phyloP scores from a whole-genome alignment of 2,888 invertebrate species.

The Diaperis boleti region DNA sequence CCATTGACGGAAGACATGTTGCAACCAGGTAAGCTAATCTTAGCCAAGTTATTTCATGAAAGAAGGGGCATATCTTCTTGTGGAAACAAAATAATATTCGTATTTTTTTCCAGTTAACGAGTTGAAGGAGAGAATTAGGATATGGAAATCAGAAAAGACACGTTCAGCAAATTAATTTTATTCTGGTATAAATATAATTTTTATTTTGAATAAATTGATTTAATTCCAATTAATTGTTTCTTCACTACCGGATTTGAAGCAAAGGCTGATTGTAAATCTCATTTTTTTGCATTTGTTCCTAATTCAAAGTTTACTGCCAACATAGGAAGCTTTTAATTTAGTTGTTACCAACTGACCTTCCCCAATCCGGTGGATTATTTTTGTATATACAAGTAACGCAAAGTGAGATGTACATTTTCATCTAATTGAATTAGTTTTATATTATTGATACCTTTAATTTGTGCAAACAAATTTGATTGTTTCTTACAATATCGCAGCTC shows the following conservation, averaged over 20 bases:
- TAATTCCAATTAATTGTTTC: constrained; percentile 25
- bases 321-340: constrained; percentile 19
- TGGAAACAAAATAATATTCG: constrained; percentile 11
- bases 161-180: constrained; percentile 61
- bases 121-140: constrained; percentile 85
- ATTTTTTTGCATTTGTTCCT: constrained; percentile 37
- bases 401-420: constrained; percentile 42
- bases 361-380: constrained; percentile 36
- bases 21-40: constrained; percentile 77
- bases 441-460: constrained; percentile 22
- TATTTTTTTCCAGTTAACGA: constrained; percentile 76
- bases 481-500: constrained; percentile 17
- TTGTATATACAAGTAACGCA: constrained; percentile 36
- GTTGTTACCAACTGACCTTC: constrained; percentile 21
- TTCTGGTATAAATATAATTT: constrained; percentile 36
- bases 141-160: constrained; percentile 88
- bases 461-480: constrained; percentile 38
- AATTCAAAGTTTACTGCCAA: constrained; percentile 31
- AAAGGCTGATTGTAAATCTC: constrained; percentile 37
- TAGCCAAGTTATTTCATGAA: neutral
- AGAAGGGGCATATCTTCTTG: too few species aligned
- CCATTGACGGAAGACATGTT: constrained; percentile 95
- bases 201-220: constrained; percentile 32
- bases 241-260: constrained; percentile 16
- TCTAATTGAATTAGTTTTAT: constrained; percentile 34